Base-by-base conservation (phyloP, 2,797 vertebrate species). In the Bradypus variegatus region DNA sequence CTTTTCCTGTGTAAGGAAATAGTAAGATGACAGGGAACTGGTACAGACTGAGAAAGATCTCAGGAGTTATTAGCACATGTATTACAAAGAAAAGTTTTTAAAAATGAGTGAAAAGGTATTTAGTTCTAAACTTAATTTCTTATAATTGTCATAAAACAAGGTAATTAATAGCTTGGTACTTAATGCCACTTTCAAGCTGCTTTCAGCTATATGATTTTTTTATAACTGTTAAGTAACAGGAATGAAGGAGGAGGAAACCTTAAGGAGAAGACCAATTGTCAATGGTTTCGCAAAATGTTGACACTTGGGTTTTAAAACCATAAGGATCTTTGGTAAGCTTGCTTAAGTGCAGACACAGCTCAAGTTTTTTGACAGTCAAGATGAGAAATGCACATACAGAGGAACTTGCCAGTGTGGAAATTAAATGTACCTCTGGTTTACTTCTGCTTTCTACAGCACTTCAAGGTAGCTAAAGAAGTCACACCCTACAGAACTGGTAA, bases 111-210 rank as follows among this genome's bases (percentile, higher is more conserved):
- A 77, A 79, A 79, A 55, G 21, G 14, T 82, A 55, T 21, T 70
- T 31, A 73, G 55, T 86, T 88, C 64, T 31, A 88, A 92, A 86
- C 62, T 48, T 91, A 64, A 88, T 58, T 81, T 85, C 82, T 73
- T 70, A 27, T 76, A 69, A 73, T 13, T 38, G 50, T 87, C 72
- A 92, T 8, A 84, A 23, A 79, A 90, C 36, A 90, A 80, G 25
- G 62, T 41, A 55, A 62, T 14, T 55, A 67, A 91, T 18, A 78
- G 18, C 58, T 92, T 86, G 41, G 41, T n/a, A 18, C 9, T 82
- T 21, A 53, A 69, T 91, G 73, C 11, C 50, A 84, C 70, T 86
- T 82, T 60, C 41, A 86, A 53, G 19, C 58, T 82, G 23, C 12
- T 88, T 75, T 38, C 58, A 72, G 50, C 12, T 86, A 81, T 45